Evolutionary conservation across 2,888 invertebrate species (phyloP).

Genomic region (Tryphoninae sp.): DNA sequence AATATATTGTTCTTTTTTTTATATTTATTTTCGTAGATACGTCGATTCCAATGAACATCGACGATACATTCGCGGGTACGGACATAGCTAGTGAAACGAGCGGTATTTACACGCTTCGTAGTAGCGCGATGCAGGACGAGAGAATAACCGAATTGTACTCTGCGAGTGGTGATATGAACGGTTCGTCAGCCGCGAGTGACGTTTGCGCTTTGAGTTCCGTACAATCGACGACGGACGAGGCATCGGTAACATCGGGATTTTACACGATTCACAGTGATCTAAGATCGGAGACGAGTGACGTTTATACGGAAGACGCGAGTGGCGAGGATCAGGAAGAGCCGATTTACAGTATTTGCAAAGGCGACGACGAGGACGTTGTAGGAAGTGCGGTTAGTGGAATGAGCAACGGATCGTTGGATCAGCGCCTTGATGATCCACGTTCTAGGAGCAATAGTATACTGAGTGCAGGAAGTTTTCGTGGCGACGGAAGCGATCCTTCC

Average conservation of each 20-base stretch:
- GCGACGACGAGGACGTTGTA: slow-evolving; percentile 73
- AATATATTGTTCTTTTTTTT: neutral
- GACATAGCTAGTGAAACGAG: slow-evolving; percentile 90
- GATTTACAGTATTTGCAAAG: slow-evolving; percentile 78
- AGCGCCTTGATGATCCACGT: slow-evolving; percentile 71
- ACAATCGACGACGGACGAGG: slow-evolving; percentile 80
- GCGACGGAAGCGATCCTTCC: slow-evolving; percentile 94
- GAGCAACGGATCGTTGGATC: slow-evolving; percentile 64
- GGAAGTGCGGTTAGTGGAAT: slow-evolving; percentile 50
- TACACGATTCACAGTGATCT: slow-evolving; percentile 80
- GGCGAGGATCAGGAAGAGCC: slow-evolving; percentile 77
- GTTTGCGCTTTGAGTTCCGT: slow-evolving; percentile 78
- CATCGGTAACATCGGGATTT: slow-evolving; percentile 80
- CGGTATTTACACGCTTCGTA: slow-evolving; percentile 91
- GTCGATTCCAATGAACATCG: slow-evolving; percentile 54
- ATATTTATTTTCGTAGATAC: slow-evolving; percentile 39
- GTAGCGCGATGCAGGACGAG: slow-evolving; percentile 80
- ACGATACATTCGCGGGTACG: slow-evolving; percentile 70
- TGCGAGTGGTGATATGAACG: slow-evolving; percentile 74
- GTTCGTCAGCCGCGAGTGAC: slow-evolving; percentile 76
- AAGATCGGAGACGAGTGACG: slow-evolving; percentile 79
- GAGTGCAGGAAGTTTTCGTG: slow-evolving; percentile 92
- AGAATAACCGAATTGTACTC: slow-evolving; percentile 75
- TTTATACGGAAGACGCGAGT: slow-evolving; percentile 76
- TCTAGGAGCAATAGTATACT: slow-evolving; percentile 88